phyloP scores from a whole-genome alignment of 2,888 invertebrate genomes.

The Clivina fossor region DNA sequence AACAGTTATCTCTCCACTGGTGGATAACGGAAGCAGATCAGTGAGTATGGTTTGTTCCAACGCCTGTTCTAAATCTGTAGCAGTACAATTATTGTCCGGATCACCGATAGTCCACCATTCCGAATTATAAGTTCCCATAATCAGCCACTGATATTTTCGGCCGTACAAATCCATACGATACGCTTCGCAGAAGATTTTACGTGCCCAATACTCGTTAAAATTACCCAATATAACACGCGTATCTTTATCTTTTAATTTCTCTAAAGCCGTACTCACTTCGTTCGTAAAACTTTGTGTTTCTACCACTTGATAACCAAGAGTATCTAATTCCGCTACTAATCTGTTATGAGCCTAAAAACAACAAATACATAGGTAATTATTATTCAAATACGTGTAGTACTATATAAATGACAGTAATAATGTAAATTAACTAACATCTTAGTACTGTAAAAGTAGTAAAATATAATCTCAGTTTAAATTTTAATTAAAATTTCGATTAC shows the following conservation, averaged over 20 bases:
- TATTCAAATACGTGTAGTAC: not conserved
- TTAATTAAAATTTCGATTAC: too few relatives aligned
- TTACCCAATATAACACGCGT: conserved; percentile 90
- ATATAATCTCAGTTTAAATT: too few relatives aligned
- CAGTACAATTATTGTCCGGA: conserved; percentile 66
- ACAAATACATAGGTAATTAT: conserved; percentile 2
- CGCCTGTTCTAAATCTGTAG: conserved; percentile 73
- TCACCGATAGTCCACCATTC: conserved; percentile 70
- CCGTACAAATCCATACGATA: conserved; percentile 86
- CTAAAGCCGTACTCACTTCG: conserved; percentile 78
- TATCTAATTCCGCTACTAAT: conserved; percentile 83
- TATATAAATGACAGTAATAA: not conserved
- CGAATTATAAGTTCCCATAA: conserved; percentile 83
- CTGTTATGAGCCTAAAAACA: conserved; percentile 77
- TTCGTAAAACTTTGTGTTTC: conserved; percentile 91
- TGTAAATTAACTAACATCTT: too few relatives aligned
- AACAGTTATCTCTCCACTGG: conserved; percentile 82
- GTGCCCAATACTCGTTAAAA: conserved; percentile 93
- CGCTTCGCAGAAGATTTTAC: conserved; percentile 86
- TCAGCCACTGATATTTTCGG: conserved; percentile 91
- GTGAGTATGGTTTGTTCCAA: conserved; percentile 87
- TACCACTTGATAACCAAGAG: conserved; percentile 76
- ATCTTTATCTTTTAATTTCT: conserved; percentile 85
- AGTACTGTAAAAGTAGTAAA: too few relatives aligned
- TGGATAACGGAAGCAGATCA: conserved; percentile 83